phyloP scores from a whole-genome alignment of 2,797 vertebrate genomes.

The Sebastolobus alascanus region DNA sequence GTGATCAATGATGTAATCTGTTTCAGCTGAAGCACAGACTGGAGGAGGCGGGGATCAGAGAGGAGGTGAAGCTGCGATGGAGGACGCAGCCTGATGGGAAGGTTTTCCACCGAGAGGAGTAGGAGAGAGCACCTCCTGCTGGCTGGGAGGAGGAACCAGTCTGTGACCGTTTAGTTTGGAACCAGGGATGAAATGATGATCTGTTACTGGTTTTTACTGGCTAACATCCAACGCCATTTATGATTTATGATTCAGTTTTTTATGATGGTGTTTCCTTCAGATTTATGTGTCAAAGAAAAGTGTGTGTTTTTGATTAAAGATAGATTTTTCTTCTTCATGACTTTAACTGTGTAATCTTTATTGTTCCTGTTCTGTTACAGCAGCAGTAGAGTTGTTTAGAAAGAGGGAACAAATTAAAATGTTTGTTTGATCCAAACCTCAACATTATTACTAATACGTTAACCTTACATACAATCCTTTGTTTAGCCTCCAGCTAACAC shows the following conservation, averaged over 20 bases:
- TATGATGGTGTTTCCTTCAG: background rate
- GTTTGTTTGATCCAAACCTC: no score
- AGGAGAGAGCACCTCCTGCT: slow-evolving; percentile 2
- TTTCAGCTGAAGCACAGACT: slow-evolving; percentile 41
- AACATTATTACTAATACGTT: background rate
- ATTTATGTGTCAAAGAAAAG: background rate
- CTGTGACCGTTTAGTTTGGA: background rate
- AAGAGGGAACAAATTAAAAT: no score
- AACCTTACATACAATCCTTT: no score
- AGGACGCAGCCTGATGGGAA: slow-evolving; percentile 8
- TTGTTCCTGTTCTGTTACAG: background rate
- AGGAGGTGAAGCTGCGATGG: slow-evolving; percentile 30
- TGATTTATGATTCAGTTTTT: background rate
- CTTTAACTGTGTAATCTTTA: background rate
- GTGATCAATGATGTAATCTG: background rate
- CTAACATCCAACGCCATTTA: background rate
- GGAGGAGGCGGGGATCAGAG: background rate
- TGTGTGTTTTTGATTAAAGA: no score
- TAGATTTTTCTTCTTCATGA: background rate
- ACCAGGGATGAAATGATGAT: background rate
- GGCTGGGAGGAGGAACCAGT: background rate
- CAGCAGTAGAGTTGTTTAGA: background rate
- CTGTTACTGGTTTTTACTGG: background rate
- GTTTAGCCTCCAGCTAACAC: no score
- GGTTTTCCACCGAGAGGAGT: slow-evolving; percentile 16